Base-by-base conservation (phyloP, 2,113 vertebrate species). In the Chinchilla lanigera region DNA sequence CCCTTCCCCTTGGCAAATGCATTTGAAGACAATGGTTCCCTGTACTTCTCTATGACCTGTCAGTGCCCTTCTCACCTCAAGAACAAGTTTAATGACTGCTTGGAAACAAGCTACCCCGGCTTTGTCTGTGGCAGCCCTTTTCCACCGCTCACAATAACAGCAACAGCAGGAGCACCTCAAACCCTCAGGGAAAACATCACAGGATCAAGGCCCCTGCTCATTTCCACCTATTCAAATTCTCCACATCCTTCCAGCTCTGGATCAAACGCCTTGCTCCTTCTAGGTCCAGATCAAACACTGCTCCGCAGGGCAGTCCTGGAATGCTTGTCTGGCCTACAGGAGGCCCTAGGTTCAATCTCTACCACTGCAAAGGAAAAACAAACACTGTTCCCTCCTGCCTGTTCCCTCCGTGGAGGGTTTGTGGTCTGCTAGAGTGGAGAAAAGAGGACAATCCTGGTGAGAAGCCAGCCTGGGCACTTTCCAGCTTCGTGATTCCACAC, bases 171-270 rank as follows among this genome's bases (percentile, higher is more conserved):
- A 75, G 61, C 61, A 41, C 60, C 24, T 47, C 20, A 44, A 3
- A 33, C 3, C 17, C 67, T 86, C 84, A 71, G 3, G 56, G 38
- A 30, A n/a, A n/a, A 73, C 63, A 56, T 60, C n/a, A 47, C 5
- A 22, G 19, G 12, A 28, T 54, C 38, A n/a, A 65, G 54, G 75
- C n/a, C 50, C 30, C 24, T 4, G 58, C 89, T 93, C 78, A 35
- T 20, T 89, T 93, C 94, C 92, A 78, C 87, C 94, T 93, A 92
- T 94, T 90, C 93, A 81, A 52, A 80, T 33, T 61, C 38, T 35
- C 38, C n/a, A 56, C 54, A 6, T 38, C 44, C 86, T 89, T 69
- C 61, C 38, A 56, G 84, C 13, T 26, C 56, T 84, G n/a, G 50
- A 77, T 93, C 92, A 80, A 88, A 73, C 33, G 60, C 30, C 47